Evolutionary conservation across 2,797 vertebrate genomes (phyloP).

Genomic region (Remorina albescens): DNA sequence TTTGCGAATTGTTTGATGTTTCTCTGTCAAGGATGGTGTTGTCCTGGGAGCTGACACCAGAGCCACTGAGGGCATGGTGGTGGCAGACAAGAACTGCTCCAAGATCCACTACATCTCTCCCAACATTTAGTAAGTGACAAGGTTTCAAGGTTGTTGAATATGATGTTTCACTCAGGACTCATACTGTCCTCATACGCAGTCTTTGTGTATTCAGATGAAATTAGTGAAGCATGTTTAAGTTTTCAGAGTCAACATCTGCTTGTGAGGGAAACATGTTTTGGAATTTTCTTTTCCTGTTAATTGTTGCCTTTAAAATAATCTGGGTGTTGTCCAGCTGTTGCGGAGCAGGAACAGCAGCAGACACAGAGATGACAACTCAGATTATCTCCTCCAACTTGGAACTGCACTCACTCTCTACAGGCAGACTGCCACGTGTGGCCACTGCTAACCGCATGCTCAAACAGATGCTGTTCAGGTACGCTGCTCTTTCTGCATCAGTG

Average conservation of each 20-base stretch:
- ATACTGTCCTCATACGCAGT: not conserved
- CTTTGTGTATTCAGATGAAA: not conserved
- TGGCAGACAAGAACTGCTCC: conserved; percentile 98
- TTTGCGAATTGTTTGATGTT: no score
- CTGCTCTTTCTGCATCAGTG: not conserved
- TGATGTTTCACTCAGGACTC: not conserved
- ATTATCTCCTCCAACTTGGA: conserved; percentile 98
- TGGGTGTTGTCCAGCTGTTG: conserved; percentile 87
- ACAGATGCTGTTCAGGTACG: conserved; percentile 98
- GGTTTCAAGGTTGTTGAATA: not conserved
- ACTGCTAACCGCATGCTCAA: conserved; percentile 98
- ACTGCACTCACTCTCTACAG: conserved; percentile 94
- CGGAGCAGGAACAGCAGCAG: conserved; percentile 97
- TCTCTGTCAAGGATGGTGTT: conserved; percentile 86
- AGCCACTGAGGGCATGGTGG: conserved; percentile 96
- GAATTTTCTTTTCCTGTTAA: not conserved
- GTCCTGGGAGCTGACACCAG: conserved; percentile 95
- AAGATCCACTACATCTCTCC: conserved; percentile 98
- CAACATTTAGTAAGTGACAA: conserved; percentile 94
- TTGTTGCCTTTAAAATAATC: not conserved
- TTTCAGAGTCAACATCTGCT: not conserved
- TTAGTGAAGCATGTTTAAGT: not conserved
- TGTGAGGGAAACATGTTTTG: not conserved
- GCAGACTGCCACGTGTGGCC: conserved; percentile 92
- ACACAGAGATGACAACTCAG: conserved; percentile 98